These are phyloP conservation scores for Eristalinus aeneus DNA, from an alignment of 2,888 invertebrate genomes.

Conservation along the genomic window DNA sequence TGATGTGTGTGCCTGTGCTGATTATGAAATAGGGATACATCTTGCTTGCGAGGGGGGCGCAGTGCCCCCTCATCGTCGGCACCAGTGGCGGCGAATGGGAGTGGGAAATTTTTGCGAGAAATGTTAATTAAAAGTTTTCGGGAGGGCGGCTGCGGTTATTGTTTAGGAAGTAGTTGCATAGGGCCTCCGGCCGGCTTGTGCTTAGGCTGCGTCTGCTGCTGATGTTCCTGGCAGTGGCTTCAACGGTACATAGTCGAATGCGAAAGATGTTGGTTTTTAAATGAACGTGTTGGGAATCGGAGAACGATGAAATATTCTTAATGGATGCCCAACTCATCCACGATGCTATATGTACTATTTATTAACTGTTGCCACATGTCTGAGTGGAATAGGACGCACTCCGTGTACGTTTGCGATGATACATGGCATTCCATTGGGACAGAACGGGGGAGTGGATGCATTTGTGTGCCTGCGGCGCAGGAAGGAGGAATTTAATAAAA, in stretches of 20 bases:
- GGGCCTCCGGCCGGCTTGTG: neutral
- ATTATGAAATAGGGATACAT: slow-evolving; percentile 48
- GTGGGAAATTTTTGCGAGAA: slow-evolving; percentile 51
- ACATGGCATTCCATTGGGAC: neutral
- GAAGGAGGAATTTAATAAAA: neutral
- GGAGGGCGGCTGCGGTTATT: slow-evolving; percentile 34
- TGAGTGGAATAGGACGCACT: neutral
- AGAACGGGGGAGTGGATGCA: neutral
- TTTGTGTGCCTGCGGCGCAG: neutral
- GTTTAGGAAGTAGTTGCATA: slow-evolving; percentile 41
- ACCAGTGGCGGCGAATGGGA: slow-evolving; percentile 12
- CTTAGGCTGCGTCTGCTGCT: neutral
- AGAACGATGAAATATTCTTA: slow-evolving; percentile 40
- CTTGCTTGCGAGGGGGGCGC: neutral
- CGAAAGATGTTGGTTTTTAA: slow-evolving; percentile 49
- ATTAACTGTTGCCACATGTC: slow-evolving; percentile 29
- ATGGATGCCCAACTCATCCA: slow-evolving; percentile 10
- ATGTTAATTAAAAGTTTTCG: slow-evolving; percentile 62
- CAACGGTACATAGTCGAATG: slow-evolving; percentile 32
- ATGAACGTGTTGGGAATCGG: slow-evolving; percentile 46
- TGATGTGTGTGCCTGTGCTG: slow-evolving; percentile 32
- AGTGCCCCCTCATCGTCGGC: neutral
- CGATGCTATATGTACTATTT: slow-evolving; percentile 6
- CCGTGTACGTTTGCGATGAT: neutral
- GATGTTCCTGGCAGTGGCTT: neutral